Base-by-base conservation (phyloP, 2,113 vertebrate species). In the Apeltes quadracus region DNA sequence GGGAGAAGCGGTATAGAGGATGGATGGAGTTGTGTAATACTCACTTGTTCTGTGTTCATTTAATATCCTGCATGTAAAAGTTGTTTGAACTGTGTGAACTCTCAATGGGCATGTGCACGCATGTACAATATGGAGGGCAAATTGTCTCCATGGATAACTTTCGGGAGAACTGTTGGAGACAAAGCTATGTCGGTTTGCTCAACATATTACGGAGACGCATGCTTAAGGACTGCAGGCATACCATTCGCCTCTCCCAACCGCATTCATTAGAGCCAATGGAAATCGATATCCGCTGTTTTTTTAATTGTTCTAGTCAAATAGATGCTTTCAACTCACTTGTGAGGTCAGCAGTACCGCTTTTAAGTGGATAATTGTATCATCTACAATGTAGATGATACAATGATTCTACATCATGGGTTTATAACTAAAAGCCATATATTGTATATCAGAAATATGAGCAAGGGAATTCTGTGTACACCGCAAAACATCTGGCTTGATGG, bases 211-310 rank as follows among this genome's bases (percentile, higher is more conserved):
- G 84, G 83, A 86, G 78, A 75, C 29, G 32, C 69, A 50, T 61
- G 76, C 66, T 88, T 86, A 85, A 86, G 80, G 76, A 78, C 75
- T 76, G 69, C n/a, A 54, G 73, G 80, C 61, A 32, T 69, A 61
- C 71, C 75, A 87, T 87, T 86, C 88, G 74, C 86, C 84, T 85
- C 78, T 77, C 71, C 84, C 61, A 38, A 72, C 73, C 81, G 74
- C 75, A 77, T 83, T 83, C 81, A 81, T 85, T 70, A 50, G 73
- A 81, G 82, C 69, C 75, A 74, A 79, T 13, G 68, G 71, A 84
- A 91, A 89, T 89, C 84, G 76, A 79, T 82, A 84, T 81, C 80
- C 3, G 83, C 86, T 85, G 81, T 83, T 84, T 73, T 80, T 83
- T 82, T 85, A 86, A 88, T 89, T 87, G 84, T 78, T 71, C 53